A percentile compares a stretch with the other conserved stretches of the same genome.
phyloP scores from a whole-genome alignment of 1,140 invertebrate species.

The Drosophila bifasciata region DNA sequence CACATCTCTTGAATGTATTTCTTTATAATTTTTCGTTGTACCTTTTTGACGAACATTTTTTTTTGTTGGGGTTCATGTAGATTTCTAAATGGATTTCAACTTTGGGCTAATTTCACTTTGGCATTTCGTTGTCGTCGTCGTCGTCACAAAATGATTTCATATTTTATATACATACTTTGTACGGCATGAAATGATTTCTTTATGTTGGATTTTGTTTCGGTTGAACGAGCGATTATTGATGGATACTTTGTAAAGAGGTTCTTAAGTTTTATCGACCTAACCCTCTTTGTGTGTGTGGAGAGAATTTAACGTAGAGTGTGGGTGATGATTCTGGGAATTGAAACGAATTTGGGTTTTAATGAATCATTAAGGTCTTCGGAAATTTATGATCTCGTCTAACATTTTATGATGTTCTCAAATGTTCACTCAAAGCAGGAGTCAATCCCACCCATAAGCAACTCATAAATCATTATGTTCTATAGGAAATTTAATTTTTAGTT shows the following conservation, averaged over 20 bases:
- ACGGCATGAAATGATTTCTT: constrained; percentile 20
- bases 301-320: background rate
- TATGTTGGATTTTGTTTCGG: constrained; percentile 13
- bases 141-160: constrained; percentile 59
- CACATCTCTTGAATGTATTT: constrained; percentile 48
- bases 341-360: constrained; percentile 7
- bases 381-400: constrained; percentile 16
- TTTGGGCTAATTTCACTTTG: constrained; percentile 78
- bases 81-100: constrained; percentile 78
- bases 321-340: constrained; percentile 27
- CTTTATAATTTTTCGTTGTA: constrained; percentile 22
- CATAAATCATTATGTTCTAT: constrained; percentile 25
- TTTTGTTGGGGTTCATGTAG: constrained; percentile 43
- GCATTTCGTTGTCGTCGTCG: constrained; percentile 40
- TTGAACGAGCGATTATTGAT: constrained; percentile 34
- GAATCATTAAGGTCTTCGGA: constrained; percentile 28
- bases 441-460: background rate
- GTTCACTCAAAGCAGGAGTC: background rate
- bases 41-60: constrained; percentile 47
- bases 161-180: constrained; percentile 36
- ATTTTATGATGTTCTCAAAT: constrained; percentile 29
- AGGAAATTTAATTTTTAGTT: no score
- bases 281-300: background rate
- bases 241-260: constrained; percentile 35
- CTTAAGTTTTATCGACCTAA: constrained; percentile 9